Evolutionary conservation across 2,888 invertebrate species (phyloP), one percentile per base, ranked within the genome.

Genomic region (Eupithecia exiguata): DNA sequence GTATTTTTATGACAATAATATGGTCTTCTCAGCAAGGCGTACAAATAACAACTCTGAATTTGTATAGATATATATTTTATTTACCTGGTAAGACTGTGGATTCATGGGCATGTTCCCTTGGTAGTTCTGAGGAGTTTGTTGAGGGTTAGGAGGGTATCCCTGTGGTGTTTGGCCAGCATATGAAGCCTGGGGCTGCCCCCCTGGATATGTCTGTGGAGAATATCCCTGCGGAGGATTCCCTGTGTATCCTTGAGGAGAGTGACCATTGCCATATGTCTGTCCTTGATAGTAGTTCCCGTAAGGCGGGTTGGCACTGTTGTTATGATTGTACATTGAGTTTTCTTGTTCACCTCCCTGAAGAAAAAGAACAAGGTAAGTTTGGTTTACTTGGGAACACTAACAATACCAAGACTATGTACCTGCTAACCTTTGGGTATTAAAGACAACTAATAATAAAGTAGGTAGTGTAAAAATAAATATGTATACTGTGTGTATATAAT

Each of bases 41-140:
- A 25, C 9, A 12, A 58, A 25, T 58, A 53, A 53, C 0, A 53
- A 5, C 10, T 14, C 58, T 58, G 58, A 12, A 25, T 58, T 58
- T 25, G 14, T 25, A 58, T 21, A 10, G 21, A 53, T 53, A 53
- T 53, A 21, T 49, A 49, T 53, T 21, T 35, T 62, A 38, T 53
- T 68, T 87, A 93, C 95, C 88, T 95, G 95, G 79, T 95, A 95
- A 77, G 94, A 89, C 82, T 95, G 95, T 63, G 95, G 88, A 68
- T 93, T 90, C 80, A 94, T 94, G 46, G 91, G 90, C 80, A 95
- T 92, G 79, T 86, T 92, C 62, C 89, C 92, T 78, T 92, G 92
- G 80, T 93, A 94, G 77, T 83, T 89, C 80, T 94, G 94, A 35
- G 93, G 89, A 36, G 93, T 87, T 77, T 91, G 94, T 79, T 93